phyloP scores from a whole-genome alignment of 2,797 vertebrate genomes.

The Enteromius paludinosus region DNA sequence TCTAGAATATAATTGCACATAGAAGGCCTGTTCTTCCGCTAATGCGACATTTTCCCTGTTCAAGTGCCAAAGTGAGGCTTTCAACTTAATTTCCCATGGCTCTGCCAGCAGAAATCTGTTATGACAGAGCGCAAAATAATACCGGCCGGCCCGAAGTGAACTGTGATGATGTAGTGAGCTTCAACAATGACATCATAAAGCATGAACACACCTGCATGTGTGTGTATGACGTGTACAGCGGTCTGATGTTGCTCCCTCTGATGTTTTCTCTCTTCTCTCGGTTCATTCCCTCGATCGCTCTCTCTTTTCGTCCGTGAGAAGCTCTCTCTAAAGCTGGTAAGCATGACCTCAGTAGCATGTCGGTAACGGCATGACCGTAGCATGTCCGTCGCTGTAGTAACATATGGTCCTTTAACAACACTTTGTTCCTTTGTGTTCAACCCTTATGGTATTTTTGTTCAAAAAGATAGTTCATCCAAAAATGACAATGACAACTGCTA shows the following conservation, averaged over 20 bases:
- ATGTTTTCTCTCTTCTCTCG: conserved; percentile 79
- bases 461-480: neutral
- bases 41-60: neutral
- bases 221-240: conserved; percentile 48
- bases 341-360: conserved; percentile 78
- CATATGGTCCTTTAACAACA: conserved; percentile 64
- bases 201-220: conserved; percentile 31
- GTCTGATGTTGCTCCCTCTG: conserved; percentile 73
- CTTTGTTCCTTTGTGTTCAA: conserved; percentile 47
- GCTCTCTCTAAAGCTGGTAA: conserved; percentile 90
- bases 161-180: neutral
- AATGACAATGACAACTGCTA: no score
- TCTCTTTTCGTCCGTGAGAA: conserved; percentile 72
- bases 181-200: conserved; percentile 29
- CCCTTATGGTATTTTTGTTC: conserved; percentile 9
- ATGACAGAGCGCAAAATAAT: neutral
- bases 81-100: neutral
- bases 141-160: neutral
- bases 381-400: conserved; percentile 75
- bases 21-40: neutral
- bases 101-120: neutral
- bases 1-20: neutral
- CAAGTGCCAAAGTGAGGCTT: conserved; percentile 15
- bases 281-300: conserved; percentile 71
- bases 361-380: conserved; percentile 73